Percentiles rank a stretch among this genome's conserved stretches.
Conservation (phyloP, 2,797 vertebrate species). For the Acanthurus leucopareius region DNA sequence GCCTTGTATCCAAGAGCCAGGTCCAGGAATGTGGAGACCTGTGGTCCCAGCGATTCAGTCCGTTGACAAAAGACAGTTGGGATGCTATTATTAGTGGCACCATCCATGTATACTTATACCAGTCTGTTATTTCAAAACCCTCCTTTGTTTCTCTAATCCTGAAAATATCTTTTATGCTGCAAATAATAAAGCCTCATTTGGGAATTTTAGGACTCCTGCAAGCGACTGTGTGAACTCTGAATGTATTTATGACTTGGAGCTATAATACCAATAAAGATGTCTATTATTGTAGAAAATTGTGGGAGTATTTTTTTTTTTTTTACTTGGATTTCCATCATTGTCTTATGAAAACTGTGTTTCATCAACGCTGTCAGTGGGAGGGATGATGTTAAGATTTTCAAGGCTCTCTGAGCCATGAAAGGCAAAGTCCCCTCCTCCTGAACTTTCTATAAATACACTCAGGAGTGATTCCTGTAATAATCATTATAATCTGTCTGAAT, state of each 20-base stretch:
- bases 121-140: conserved; percentile 46
- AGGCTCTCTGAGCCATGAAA: conserved; percentile 20
- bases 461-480: conserved; percentile 38
- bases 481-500: conserved; percentile 52
- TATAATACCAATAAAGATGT: conserved; percentile 73
- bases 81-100: conserved; percentile 69
- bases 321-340: conserved; percentile 17
- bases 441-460: conserved; percentile 43
- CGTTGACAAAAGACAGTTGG: conserved; percentile 72
- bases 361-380: conserved; percentile 20
- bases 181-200: conserved; percentile 40
- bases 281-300: conserved; percentile 65
- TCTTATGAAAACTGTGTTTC: conserved; percentile 42
- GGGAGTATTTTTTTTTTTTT: background rate
- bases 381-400: conserved; percentile 12
- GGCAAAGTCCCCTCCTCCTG: conserved; percentile 4
- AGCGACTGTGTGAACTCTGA: conserved; percentile 66
- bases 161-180: conserved; percentile 57
- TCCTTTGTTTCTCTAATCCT: conserved; percentile 64
- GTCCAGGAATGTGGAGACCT: conserved; percentile 82
- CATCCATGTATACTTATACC: conserved; percentile 53
- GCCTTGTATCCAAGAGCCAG: conserved; percentile 79
- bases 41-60: conserved; percentile 62
- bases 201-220: conserved; percentile 38
- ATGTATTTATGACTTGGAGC: conserved; percentile 63